Evolutionary conservation across 2,113 vertebrate genomes (phyloP), one percentile per base, ranked within the genome.

Genomic region (Pardalotus punctatus): DNA sequence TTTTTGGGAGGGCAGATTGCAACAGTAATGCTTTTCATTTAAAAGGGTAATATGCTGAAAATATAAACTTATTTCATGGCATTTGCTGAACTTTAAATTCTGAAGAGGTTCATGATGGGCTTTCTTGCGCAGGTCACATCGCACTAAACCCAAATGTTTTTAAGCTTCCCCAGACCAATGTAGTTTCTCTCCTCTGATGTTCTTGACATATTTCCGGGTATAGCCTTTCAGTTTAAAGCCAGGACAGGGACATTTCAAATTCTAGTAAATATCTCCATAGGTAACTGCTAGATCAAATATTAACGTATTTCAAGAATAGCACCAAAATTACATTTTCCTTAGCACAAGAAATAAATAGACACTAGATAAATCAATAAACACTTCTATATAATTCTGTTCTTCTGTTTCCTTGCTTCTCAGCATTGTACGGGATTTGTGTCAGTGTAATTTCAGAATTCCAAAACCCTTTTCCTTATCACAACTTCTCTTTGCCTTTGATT

Each of bases 1-100:
- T 54, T 36, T 13, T 31, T 60, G 1, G 4, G 1, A 10, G 2
- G 3, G 1, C 9, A 58, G 38, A 60, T 21, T 65, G 4, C 16
- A 84, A 51, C 2, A 58, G 5, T 33, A 54, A 57, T 77, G 21
- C 3, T 85, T 76, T 91, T 12, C 23, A 76, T 93, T 79, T 85
- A 33, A 76, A 69, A 67, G 3, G 3, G 7, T 23, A 81, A 33
- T 48, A 45, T 51, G 22, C 4, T 50, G 48, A 80, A 86, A 69
- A 64, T 21, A 51, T 12, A 45, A 71, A 67, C 53, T 4, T 21
- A 47, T 86, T 78, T 86, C 8, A 58, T 70, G 27, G 3, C 18
- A 58, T 78, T 82, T 57, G 15, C 45, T 77, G 25, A 76, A 61
- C 70, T 61, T 81, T 45, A 21, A 64, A 0, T 74, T 81, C 33